phyloP scores from a whole-genome alignment of 2,797 vertebrate species.

The Threskiornis aethiopicus region DNA sequence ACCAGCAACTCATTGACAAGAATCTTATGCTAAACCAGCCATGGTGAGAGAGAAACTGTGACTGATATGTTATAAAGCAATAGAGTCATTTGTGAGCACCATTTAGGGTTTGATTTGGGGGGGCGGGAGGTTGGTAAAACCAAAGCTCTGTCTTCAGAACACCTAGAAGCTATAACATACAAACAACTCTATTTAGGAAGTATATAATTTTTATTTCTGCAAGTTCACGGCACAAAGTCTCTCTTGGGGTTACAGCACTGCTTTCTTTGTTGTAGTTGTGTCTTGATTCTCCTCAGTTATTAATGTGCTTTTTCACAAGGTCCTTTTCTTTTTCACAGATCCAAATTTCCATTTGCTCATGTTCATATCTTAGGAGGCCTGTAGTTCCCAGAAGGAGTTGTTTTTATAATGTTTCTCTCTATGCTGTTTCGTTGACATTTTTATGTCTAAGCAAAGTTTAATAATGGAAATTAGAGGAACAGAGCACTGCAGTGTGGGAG shows the following conservation, averaged over 20 bases:
- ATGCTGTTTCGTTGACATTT: neutral
- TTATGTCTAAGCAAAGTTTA: neutral
- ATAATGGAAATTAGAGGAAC: constrained; percentile 12
- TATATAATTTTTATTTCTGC: neutral
- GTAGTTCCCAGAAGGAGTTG: neutral
- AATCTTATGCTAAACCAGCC: neutral
- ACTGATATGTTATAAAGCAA: neutral
- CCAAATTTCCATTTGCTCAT: constrained; percentile 2
- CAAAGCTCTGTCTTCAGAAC: neutral
- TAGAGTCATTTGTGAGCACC: neutral
- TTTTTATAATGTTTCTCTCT: neutral
- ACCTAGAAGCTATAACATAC: neutral
- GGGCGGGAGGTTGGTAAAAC: neutral
- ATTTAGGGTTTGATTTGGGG: neutral
- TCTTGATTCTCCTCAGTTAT: neutral
- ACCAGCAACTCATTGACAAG: neutral
- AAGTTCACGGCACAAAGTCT: neutral
- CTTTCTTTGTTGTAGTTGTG: neutral
- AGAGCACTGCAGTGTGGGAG: neutral
- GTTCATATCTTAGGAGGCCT: neutral
- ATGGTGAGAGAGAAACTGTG: neutral
- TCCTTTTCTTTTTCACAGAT: neutral
- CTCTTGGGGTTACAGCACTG: neutral
- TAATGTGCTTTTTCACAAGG: neutral
- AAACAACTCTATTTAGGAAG: neutral